A percentile compares a stretch with the other conserved stretches of the same genome.
Evolutionary conservation across 2,113 vertebrate genomes (phyloP).

Genomic region (Ceyx margarethae): DNA sequence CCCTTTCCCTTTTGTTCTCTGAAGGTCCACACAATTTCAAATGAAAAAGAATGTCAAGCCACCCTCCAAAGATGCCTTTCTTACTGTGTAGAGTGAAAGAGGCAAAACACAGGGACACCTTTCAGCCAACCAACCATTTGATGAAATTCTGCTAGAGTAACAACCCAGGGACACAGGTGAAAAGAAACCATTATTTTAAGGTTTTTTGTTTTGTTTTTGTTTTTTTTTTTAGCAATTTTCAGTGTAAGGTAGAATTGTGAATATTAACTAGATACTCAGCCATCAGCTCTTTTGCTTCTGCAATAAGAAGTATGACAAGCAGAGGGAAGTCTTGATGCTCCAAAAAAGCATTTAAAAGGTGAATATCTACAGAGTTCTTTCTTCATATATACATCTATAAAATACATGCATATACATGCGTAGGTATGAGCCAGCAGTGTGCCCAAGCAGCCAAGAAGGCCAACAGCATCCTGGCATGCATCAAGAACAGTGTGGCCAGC

Average conservation of each 20-base stretch:
- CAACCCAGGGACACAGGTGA: not conserved
- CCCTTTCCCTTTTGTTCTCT: not conserved
- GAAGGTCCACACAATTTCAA: not conserved
- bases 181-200: constrained; percentile 1
- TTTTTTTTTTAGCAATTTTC: not conserved
- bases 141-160: not conserved
- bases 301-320: not conserved
- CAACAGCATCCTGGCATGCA: no score
- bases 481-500: no score
- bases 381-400: not conserved
- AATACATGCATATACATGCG: not conserved
- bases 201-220: not conserved
- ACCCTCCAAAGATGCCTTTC: not conserved
- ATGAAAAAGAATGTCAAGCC: not conserved
- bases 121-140: not conserved
- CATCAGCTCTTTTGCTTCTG: constrained; percentile 33
- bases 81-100: not conserved
- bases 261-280: not conserved
- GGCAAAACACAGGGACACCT: not conserved
- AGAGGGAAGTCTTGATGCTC: constrained; percentile 1
- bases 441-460: no score
- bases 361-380: not conserved
- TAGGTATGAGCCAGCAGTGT: no score
- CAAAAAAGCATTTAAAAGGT: not conserved
- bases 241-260: not conserved